Conservation (phyloP, 2,113 vertebrate species). For the Callipepla squamata region DNA sequence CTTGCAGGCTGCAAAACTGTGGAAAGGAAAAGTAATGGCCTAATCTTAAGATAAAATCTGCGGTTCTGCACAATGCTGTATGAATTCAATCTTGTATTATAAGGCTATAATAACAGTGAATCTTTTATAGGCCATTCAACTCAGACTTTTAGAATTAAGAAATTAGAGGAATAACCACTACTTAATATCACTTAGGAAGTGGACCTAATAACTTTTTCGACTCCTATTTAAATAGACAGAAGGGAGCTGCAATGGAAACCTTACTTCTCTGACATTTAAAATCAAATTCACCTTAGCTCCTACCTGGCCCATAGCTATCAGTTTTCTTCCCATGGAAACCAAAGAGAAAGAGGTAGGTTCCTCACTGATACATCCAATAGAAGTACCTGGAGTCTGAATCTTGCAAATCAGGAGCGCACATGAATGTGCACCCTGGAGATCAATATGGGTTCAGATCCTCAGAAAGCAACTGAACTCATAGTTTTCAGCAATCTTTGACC, state of each 20-base stretch:
- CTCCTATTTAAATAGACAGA: not conserved
- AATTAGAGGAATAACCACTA: not conserved
- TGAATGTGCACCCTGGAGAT: not conserved
- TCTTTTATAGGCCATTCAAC: not conserved
- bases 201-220: not conserved
- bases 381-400: not conserved
- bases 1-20: not conserved
- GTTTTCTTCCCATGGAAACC: not conserved
- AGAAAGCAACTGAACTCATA: not conserved
- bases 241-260: not conserved
- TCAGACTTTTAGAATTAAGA: not conserved
- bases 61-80: not conserved
- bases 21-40: constrained; percentile 6
- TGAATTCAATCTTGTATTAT: not conserved
- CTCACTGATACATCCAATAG: not conserved
- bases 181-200: not conserved
- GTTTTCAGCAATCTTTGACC: not conserved
- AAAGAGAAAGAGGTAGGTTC: not conserved
- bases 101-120: not conserved
- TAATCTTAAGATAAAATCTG: not conserved
- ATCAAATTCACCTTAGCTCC: not conserved
- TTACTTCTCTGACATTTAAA: not conserved
- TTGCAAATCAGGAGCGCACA: not conserved
- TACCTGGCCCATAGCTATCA: not conserved
- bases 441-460: not conserved